Conservation (phyloP, 2,797 vertebrate genomes). For the Neopelma chrysocephalum region DNA sequence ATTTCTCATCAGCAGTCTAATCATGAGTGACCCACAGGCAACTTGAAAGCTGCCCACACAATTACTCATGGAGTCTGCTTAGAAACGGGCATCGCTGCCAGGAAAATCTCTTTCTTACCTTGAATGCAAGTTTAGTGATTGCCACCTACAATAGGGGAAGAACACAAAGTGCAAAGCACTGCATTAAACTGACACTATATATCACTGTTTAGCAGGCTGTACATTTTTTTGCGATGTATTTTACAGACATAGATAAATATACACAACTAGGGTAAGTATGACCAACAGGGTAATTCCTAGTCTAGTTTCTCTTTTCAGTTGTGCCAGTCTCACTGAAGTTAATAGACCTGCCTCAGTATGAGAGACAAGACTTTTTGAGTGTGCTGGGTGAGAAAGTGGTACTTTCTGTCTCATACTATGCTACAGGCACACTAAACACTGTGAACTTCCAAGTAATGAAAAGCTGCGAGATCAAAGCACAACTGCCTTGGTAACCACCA, state of each 20-base stretch:
- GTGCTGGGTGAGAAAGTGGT: not conserved
- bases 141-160: not conserved
- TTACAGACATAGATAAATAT: conserved; percentile 28
- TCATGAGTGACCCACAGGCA: conserved; percentile 7
- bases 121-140: not conserved
- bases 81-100: not conserved
- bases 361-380: not conserved
- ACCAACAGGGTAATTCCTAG: not conserved
- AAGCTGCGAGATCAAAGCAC: conserved; percentile 31
- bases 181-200: not conserved
- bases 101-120: conserved; percentile 49
- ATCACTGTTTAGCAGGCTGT: conserved; percentile 12
- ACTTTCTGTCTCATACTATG: not conserved
- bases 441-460: conserved; percentile 21
- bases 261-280: not conserved
- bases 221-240: not conserved
- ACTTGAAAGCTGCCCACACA: not conserved
- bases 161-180: conserved; percentile 19
- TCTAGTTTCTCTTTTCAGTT: not conserved
- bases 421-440: not conserved
- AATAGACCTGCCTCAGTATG: not conserved
- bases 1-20: conserved; percentile 37
- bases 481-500: not conserved
- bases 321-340: not conserved
- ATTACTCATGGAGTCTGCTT: conserved; percentile 43